These are phyloP conservation scores for Papilio polyxenes DNA, from an alignment of 1,140 invertebrate species.

Conservation along the genomic window DNA sequence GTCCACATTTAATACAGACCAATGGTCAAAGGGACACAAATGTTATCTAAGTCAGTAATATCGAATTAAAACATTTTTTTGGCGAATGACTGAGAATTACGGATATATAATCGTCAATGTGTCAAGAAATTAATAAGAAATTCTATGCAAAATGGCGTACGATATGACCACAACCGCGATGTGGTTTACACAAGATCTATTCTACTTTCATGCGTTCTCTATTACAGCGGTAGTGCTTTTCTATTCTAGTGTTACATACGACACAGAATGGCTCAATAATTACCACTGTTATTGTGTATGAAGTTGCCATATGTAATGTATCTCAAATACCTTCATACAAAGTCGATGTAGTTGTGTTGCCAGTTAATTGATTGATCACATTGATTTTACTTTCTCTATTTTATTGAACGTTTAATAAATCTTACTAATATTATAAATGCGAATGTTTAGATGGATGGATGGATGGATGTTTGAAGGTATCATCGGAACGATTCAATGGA, in stretches of 20 bases:
- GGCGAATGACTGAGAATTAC: too few relatives aligned
- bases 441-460: too few relatives aligned
- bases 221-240: slow-evolving; percentile 11
- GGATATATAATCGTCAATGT: neutral
- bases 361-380: neutral
- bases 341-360: neutral
- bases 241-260: slow-evolving; percentile 19
- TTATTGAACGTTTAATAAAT: neutral
- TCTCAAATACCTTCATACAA: neutral
- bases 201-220: slow-evolving; percentile 16
- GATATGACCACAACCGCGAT: slow-evolving; percentile 25
- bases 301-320: neutral
- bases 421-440: neutral
- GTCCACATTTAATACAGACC: too few relatives aligned
- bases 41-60: neutral
- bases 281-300: neutral
- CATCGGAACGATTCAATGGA: too few relatives aligned
- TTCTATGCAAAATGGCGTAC: neutral
- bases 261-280: neutral
- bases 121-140: slow-evolving; percentile 2
- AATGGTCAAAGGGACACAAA: too few relatives aligned
- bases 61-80: too few relatives aligned
- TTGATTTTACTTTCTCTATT: neutral
- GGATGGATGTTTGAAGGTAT: too few relatives aligned
- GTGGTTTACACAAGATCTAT: slow-evolving; percentile 7